These are phyloP conservation scores for Eretmochelys imbricata DNA, from an alignment of 2,113 vertebrate species.

Conservation along the genomic window DNA sequence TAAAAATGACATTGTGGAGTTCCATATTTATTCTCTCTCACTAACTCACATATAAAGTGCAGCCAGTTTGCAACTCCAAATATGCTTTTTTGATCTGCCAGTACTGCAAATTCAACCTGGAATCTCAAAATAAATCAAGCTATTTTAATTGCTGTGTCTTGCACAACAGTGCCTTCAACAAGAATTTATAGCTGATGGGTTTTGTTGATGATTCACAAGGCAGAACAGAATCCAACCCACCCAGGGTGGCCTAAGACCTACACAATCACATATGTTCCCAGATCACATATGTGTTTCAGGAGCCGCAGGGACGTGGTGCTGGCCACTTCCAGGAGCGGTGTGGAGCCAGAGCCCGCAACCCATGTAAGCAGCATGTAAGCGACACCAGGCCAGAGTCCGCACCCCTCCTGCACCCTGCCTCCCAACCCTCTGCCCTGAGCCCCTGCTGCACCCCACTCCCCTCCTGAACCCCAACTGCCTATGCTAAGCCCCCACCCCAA, in stretches of 20 bases:
- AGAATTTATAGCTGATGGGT: not conserved
- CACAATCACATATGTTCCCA: not conserved
- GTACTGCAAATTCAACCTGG: not conserved
- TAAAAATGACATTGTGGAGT: constrained; percentile 34
- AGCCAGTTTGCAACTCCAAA: constrained; percentile 60
- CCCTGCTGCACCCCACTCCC: too few species aligned
- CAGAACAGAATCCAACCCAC: not conserved
- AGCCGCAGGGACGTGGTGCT: too few species aligned
- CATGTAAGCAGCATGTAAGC: too few species aligned
- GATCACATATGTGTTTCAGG: not conserved
- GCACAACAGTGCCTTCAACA: fast-evolving
- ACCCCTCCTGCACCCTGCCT: too few species aligned
- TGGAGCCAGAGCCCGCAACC: too few species aligned
- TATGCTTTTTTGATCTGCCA: not conserved
- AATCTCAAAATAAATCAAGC: not conserved
- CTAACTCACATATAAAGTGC: constrained; percentile 49
- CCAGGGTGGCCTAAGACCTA: not conserved
- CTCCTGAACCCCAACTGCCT: too few species aligned
- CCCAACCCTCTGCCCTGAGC: too few species aligned
- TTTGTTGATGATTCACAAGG: not conserved
- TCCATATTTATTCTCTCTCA: not conserved
- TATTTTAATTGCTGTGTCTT: not conserved
- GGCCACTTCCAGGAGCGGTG: too few species aligned
- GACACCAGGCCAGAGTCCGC: too few species aligned
- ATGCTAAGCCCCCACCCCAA: too few species aligned